Percentiles rank a stretch among this genome's conserved stretches.
Evolutionary conservation across 2,113 vertebrate genomes (phyloP).

Genomic region (Antechinus stuartii): DNA sequence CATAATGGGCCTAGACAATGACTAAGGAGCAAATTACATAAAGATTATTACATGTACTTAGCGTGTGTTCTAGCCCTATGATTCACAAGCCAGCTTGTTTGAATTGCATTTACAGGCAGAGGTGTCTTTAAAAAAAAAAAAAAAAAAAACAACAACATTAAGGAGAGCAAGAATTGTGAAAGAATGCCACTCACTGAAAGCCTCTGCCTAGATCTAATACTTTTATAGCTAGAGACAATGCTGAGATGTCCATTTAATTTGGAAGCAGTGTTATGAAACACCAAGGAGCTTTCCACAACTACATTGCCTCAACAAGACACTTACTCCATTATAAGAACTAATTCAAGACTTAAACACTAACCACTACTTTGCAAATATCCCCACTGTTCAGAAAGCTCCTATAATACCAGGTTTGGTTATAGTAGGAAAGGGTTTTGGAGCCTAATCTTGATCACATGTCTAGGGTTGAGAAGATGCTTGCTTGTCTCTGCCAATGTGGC

Average conservation of each 20-base stretch:
- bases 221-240: slow-evolving; percentile 61
- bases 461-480: not conserved
- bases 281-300: slow-evolving; percentile 53
- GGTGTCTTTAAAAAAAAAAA: slow-evolving; percentile 75
- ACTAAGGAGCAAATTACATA: slow-evolving; percentile 88
- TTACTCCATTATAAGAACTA: slow-evolving; percentile 43
- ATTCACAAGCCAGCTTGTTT: slow-evolving; percentile 85
- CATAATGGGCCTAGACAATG: slow-evolving; percentile 89
- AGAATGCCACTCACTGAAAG: slow-evolving; percentile 68
- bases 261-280: slow-evolving; percentile 71
- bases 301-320: slow-evolving; percentile 28
- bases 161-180: slow-evolving; percentile 77
- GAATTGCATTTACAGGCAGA: slow-evolving; percentile 83
- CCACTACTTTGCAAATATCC: slow-evolving; percentile 26
- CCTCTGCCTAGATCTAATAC: slow-evolving; percentile 69
- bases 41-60: slow-evolving; percentile 86
- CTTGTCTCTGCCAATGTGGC: slow-evolving; percentile 12
- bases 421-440: not conserved
- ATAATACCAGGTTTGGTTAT: not conserved
- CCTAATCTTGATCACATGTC: slow-evolving; percentile 9
- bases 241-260: slow-evolving; percentile 61
- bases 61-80: slow-evolving; percentile 83
- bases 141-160: not conserved
- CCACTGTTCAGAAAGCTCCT: not conserved
- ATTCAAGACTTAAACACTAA: slow-evolving; percentile 18